Base-by-base conservation (phyloP, 1,140 invertebrate genomes). In the Polypedilum pembai region DNA sequence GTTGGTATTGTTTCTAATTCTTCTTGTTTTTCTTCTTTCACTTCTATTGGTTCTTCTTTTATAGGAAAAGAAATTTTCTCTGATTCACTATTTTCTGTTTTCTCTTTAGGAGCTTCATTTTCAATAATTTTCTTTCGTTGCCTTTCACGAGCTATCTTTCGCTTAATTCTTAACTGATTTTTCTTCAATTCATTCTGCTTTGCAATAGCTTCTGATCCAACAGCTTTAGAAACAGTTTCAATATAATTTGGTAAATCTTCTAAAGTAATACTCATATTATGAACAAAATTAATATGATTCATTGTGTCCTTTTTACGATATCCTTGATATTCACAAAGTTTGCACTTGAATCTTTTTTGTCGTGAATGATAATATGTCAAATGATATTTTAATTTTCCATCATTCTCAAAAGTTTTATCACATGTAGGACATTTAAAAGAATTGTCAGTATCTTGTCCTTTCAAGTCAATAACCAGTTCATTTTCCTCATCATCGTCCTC, bases 351-450 rank as follows among this genome's bases (percentile, higher is more conserved):
- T 10, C 85, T 82, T 45, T 84, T 80, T 0, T 79, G 78, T 78
- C 86, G 84, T 77, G 86, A 86, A 74, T 85, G 83, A 77, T 86
- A 86, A 74, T 81, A 82, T 0, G 85, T 84, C 76, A 86, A 84
- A 75, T 87, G 86, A 73, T 85, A 82, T 73, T 83, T 82, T 2
- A 87, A 77, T 74, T 85, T 84, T 65, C 80, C 78, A 0, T 82
- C 77, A 8, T 81, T 80, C 40, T 80, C 78, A 77, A 83, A 83
- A 78, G 81, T 82, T 24, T 78, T 82, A 41, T 80, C 74, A 72
- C 81, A 82, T 21, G 81, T 80, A 33, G 80, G 81, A 76, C 81
- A 82, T n/a, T 79, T 78, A 45, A 80, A 81, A 0, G 76, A 17
- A 7, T 21, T 8, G 0, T 18, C 8, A 69, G n/a, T 18, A 1